A percentile compares a stretch with the other conserved stretches of the same genome.
These are phyloP conservation scores for Emydoidea blandingii DNA, from an alignment of 2,797 vertebrate species.

Conservation along the genomic window DNA sequence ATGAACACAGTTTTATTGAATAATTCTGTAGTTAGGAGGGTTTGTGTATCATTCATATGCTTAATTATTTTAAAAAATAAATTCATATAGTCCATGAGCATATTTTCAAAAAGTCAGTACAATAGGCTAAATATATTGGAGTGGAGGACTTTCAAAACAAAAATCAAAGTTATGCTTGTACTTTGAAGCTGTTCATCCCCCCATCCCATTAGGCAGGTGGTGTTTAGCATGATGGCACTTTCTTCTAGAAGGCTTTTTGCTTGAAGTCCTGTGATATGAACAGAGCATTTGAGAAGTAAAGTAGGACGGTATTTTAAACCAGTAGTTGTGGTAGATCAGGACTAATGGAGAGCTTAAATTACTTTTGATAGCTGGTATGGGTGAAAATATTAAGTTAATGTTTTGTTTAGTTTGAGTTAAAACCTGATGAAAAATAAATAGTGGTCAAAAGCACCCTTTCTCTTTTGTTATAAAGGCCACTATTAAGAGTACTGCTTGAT, in stretches of 20 bases:
- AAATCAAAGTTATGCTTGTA: background rate
- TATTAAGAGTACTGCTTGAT: background rate
- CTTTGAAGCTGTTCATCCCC: background rate
- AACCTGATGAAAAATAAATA: background rate
- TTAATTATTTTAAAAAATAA: rapidly evolving
- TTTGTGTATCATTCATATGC: background rate
- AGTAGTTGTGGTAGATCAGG: rapidly evolving
- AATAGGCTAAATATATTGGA: background rate
- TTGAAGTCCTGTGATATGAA: rapidly evolving
- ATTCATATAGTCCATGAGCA: rapidly evolving
- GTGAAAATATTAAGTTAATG: background rate
- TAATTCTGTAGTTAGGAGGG: no score
- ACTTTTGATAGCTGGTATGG: background rate
- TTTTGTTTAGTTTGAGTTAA: background rate
- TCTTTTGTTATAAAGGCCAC: background rate
- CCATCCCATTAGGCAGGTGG: background rate
- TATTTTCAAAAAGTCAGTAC: background rate
- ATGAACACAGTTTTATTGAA: no score
- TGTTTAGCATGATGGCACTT: background rate
- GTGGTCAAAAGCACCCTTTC: background rate
- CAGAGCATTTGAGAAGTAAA: background rate
- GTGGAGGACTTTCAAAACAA: background rate
- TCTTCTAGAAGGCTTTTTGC: background rate
- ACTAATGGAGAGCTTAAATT: background rate
- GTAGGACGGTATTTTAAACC: rapidly evolving